Evolutionary conservation across 2,888 invertebrate genomes (phyloP), one percentile per base, ranked within the genome.

Genomic region (Heliconius erato): DNA sequence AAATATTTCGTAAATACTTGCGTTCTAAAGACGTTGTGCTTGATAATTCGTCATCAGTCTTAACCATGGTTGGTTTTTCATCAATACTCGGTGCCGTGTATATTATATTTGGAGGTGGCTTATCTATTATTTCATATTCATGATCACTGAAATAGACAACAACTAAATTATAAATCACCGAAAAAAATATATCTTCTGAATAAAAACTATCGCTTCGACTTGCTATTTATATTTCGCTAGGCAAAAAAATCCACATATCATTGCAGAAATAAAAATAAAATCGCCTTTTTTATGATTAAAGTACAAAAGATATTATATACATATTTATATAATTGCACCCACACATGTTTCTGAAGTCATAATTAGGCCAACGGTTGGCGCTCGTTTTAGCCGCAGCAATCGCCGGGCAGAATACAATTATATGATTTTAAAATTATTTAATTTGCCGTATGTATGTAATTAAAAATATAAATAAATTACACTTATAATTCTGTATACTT

Each of bases 91-190:
- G 91, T 82, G 91, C 87, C 77, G 94, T 93, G 88, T 92, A 95
- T 86, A 92, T 88, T 86, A 94, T 93, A 95, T 92, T 92, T 68
- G 93, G 92, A 44, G 92, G 95, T 86, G 97, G 97, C 89, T 97
- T 97, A 91, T 97, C 98, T 92, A 98, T 97, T 88, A 98, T 98
- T 96, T 98, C 98, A 96, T 98, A 98, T 95, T 98, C 98, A 97
- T 98, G 98, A 97, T 98, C 98, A 97, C 98, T 98, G 96, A 72
- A 72, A 72, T 49, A 72, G 71, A 71, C 4, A 72, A 72, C 16
- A 72, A 44, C 74, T 59, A 65, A 54, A 80, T 16, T 35, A 76
- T 65, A 44, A 44, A 63, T 16, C 12, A 76, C 19, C 26, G n/a
- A 76, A 32, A 32, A 35, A 26, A 40, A 40, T 11, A 40, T 40